Percentiles rank a stretch among this genome's conserved stretches.
Conservation (phyloP, 2,888 invertebrate species). For the Tribolium freemani region DNA sequence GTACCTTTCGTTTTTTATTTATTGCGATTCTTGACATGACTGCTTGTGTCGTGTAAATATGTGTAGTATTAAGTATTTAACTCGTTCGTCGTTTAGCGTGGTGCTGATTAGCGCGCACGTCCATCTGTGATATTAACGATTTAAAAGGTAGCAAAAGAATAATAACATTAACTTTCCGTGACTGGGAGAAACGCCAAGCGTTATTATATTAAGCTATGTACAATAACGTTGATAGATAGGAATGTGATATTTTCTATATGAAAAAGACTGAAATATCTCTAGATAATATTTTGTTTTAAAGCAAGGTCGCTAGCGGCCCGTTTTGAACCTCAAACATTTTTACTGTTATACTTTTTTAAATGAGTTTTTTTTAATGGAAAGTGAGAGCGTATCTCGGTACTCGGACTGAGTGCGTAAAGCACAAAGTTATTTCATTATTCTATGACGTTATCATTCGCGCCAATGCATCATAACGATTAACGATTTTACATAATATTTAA, state of each 20-base stretch:
- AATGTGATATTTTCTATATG: slow-evolving; percentile 70
- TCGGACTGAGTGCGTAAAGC: slow-evolving; percentile 64
- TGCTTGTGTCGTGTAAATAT: slow-evolving; percentile 64
- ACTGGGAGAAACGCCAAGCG: slow-evolving; percentile 64
- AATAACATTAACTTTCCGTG: slow-evolving; percentile 67
- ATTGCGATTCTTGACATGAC: slow-evolving; percentile 59
- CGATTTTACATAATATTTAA: slow-evolving; percentile 59
- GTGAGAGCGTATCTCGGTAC: slow-evolving; percentile 63
- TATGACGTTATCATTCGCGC: slow-evolving; percentile 66
- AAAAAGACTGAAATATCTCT: slow-evolving; percentile 69
- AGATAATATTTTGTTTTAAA: slow-evolving; percentile 65
- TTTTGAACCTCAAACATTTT: slow-evolving; percentile 46
- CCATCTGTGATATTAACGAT: slow-evolving; percentile 68
- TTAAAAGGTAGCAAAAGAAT: slow-evolving; percentile 67
- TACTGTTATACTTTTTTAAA: slow-evolving; percentile 41
- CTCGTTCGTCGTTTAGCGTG: slow-evolving; percentile 62
- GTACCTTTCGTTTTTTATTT: slow-evolving; percentile 53
- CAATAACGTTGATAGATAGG: slow-evolving; percentile 58
- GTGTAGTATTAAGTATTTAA: slow-evolving; percentile 64
- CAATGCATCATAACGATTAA: slow-evolving; percentile 65
- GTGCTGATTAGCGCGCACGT: slow-evolving; percentile 64
- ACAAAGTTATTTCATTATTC: slow-evolving; percentile 66
- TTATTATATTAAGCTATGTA: slow-evolving; percentile 42
- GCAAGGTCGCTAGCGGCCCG: slow-evolving; percentile 43
- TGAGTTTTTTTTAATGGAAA: slow-evolving; percentile 46